Evolutionary conservation across 2,113 vertebrate genomes (phyloP), one percentile per base, ranked within the genome.

Genomic region (Setophaga coronata): DNA sequence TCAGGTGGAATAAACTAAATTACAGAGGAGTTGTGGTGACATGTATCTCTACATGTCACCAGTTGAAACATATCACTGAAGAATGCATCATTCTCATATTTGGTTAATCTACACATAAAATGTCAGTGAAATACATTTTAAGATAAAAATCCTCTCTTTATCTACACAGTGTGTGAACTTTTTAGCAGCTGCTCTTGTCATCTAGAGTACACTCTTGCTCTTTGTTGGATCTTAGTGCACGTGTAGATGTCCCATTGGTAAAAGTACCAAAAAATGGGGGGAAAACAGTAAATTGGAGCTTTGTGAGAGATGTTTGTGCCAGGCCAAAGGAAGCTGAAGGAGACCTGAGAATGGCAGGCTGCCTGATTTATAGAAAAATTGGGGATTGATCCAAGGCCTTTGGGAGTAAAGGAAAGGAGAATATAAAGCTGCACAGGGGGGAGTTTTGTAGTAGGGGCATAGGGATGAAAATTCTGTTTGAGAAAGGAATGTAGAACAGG

Each of bases 351-450:
- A 53, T 6, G 31, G 54, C 66, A 69, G 18, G 24, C 29, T 61
- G 47, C 12, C 15, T 64, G 29, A 12, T 20, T n/a, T 6, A 0
- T 8, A 0, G 42, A 13, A 72, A 60, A 72, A 29, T 5, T 15
- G 7, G 53, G 21, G 66, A 12, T 31, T 62, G 43, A 14, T 33
- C 56, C 5, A 2, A 38, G 18, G 47, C 51, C 40, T 43, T 51
- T 33, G 56, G 61, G 62, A 76, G 31, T 8, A 8, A 34, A 51
- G 45, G 40, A 34, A 51, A 78, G 18, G 33, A 51, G 19, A n/a
- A 38, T 26, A 8, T 3, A 19, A 65, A 64, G 29, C 34, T 19
- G 4, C 7, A 21, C 18, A 1, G 34, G 4, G 5, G 23, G 12
- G 11, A 47, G 8, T n/a, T 64, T 16, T n/a, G 18, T 8, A 23